phyloP scores from a whole-genome alignment of 2,113 vertebrate genomes.

The Uria lomvia region DNA sequence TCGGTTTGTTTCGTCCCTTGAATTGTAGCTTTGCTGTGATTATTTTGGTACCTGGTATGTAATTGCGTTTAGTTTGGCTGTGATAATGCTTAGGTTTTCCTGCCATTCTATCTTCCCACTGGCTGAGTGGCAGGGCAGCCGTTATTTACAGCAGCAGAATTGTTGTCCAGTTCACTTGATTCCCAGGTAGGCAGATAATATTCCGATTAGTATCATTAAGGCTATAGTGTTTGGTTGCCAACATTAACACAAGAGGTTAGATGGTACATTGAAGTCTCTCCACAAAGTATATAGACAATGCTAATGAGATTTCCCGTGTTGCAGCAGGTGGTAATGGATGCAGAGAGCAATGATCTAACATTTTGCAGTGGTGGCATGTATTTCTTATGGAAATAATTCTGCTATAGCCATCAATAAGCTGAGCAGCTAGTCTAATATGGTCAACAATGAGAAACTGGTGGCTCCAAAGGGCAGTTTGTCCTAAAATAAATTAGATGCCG shows the following conservation, averaged over 20 bases:
- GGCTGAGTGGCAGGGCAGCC: neutral
- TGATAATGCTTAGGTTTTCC: neutral
- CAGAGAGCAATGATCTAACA: neutral
- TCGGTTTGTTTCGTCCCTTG: neutral
- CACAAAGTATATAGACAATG: neutral
- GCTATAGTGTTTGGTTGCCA: neutral
- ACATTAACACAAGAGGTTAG: neutral
- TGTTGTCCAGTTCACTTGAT: neutral
- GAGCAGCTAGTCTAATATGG: neutral
- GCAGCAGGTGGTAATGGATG: neutral
- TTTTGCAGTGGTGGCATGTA: neutral
- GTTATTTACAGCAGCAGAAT: neutral
- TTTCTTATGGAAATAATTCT: neutral
- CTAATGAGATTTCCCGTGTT: neutral
- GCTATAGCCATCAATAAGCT: neutral
- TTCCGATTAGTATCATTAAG: neutral
- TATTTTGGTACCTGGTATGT: neutral
- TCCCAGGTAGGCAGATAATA: neutral
- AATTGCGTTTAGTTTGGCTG: neutral
- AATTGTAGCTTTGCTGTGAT: neutral
- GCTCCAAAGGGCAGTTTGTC: neutral
- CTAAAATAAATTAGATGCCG: neutral
- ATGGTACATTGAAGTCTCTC: neutral
- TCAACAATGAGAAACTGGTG: neutral
- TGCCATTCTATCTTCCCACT: neutral